Conservation (phyloP, 23 tunicate species). For the Clavelina lepadiformis region DNA sequence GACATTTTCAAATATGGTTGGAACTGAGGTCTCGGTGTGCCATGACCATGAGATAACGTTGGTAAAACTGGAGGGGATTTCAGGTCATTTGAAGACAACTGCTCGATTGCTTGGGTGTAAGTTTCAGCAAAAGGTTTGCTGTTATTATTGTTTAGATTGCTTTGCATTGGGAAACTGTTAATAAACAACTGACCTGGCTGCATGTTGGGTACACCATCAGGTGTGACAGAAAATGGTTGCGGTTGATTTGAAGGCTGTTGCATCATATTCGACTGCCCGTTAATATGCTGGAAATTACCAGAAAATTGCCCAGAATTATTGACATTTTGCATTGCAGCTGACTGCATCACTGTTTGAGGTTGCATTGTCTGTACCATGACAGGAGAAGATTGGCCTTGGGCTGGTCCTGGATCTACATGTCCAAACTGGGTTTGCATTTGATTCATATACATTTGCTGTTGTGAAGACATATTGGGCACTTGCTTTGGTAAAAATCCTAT, state of each 20-base stretch:
- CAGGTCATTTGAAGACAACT: neutral
- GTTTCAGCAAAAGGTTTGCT: neutral
- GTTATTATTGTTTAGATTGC: conserved; percentile 17
- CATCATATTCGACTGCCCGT: neutral
- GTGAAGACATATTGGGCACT: neutral
- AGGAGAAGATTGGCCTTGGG: neutral
- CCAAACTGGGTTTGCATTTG: conserved; percentile 33
- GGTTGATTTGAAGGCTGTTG: conserved; percentile 7
- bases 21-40: neutral
- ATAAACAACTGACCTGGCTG: neutral
- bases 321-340: too few species aligned
- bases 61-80: conserved; percentile 23
- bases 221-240: conserved; percentile 2
- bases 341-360: too few species aligned
- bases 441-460: conserved; percentile 31
- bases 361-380: too few species aligned
- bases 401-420: neutral
- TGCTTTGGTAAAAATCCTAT: conserved; percentile 7
- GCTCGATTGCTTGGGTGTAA: neutral
- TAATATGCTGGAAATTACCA: neutral
- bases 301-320: too few species aligned
- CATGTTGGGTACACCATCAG: neutral
- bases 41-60: conserved; percentile 27
- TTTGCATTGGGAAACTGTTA: neutral
- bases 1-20: neutral